Conservation (phyloP, 2,113 vertebrate genomes). For the Triplophysa rosa region DNA sequence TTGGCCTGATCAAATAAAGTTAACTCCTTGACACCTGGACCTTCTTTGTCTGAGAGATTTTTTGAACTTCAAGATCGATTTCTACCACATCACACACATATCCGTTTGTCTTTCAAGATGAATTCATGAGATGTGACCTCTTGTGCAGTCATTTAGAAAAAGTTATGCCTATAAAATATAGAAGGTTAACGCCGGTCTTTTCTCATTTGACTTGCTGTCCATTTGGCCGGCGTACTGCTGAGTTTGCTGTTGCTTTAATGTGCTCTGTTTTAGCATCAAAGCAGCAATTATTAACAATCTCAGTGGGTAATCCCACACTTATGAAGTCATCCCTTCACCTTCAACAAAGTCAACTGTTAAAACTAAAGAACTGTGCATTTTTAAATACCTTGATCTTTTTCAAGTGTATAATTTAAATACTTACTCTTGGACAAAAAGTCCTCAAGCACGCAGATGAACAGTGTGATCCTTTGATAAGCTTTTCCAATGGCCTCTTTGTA, state of each 20-base stretch:
- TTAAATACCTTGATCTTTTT: no score
- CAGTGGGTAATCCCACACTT: constrained; percentile 31
- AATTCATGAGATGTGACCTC: constrained; percentile 17
- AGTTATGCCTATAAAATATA: constrained; percentile 58
- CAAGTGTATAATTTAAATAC: no score
- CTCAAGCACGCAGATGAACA: no score
- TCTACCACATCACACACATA: no score
- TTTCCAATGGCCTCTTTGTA: no score
- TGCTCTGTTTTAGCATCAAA: constrained; percentile 52
- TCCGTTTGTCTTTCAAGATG: constrained; percentile 11
- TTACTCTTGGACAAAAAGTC: no score
- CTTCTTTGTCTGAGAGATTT: no score
- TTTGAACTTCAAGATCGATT: no score
- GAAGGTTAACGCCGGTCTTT: constrained; percentile 50
- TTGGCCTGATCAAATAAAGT: no score
- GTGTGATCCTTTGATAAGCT: no score
- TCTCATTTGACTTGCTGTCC: constrained; percentile 57
- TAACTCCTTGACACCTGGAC: no score
- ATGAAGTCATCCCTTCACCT: constrained; percentile 41
- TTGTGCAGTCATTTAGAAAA: constrained; percentile 54
- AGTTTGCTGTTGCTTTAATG: constrained; percentile 51
- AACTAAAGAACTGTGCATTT: constrained; percentile 14
- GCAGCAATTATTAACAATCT: constrained; percentile 59
- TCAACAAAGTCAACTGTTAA: constrained; percentile 32
- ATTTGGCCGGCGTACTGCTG: constrained; percentile 51